Conservation (phyloP, 1,140 invertebrate species). For the Nomia melanderi region DNA sequence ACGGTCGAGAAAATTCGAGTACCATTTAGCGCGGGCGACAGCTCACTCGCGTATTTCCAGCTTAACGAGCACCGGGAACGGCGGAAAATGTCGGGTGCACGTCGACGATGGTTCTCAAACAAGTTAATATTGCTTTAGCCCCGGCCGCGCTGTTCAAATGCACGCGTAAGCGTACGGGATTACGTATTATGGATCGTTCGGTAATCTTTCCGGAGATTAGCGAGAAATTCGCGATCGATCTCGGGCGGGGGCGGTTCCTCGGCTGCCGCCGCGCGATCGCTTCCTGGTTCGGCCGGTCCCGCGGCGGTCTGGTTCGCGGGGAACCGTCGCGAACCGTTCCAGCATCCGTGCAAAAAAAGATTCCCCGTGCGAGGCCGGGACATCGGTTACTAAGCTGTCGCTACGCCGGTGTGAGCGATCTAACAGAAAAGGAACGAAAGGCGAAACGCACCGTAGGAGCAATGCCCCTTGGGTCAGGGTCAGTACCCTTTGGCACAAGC, state of each 20-base stretch:
- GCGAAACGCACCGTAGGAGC: slow-evolving; percentile 74
- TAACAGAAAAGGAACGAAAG: slow-evolving; percentile 76
- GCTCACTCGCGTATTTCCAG: slow-evolving; percentile 1
- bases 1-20: slow-evolving; percentile 3
- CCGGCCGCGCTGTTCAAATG: background rate
- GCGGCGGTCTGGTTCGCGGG: background rate
- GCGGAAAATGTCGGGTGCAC: background rate
- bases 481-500: slow-evolving; percentile 77
- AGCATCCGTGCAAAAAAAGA: slow-evolving; percentile 46
- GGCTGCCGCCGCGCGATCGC: background rate
- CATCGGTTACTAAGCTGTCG: slow-evolving; percentile 65
- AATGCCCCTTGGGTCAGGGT: slow-evolving; percentile 80
- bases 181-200: background rate
- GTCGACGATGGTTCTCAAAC: background rate
- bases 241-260: background rate
- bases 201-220: background rate
- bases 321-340: slow-evolving; percentile 5
- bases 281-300: slow-evolving; percentile 26
- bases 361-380: slow-evolving; percentile 55
- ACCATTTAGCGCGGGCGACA: background rate
- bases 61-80: background rate
- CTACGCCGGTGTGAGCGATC: slow-evolving; percentile 70
- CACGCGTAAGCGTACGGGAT: background rate
- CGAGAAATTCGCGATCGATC: background rate
- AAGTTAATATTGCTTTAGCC: background rate